phyloP scores from a whole-genome alignment of 2,888 invertebrate species.

The Drosophila emarginata region DNA sequence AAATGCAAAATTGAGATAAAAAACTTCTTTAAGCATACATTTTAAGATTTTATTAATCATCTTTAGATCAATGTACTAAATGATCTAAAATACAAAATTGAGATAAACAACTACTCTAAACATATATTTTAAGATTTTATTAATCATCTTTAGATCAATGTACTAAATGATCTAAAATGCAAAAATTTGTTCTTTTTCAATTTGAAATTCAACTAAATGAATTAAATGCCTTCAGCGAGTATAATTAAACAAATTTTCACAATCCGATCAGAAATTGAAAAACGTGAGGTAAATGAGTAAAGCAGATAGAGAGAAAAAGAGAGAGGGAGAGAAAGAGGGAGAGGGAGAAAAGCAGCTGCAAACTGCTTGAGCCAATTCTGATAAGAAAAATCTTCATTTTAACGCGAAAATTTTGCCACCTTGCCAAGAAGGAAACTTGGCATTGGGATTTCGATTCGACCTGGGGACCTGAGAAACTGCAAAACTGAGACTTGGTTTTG shows the following conservation, averaged over 20 bases:
- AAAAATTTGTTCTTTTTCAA: not conserved
- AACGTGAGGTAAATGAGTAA: slow-evolving; percentile 59
- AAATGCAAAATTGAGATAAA: too few species aligned
- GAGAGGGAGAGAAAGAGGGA: not conserved
- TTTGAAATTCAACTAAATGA: not conserved
- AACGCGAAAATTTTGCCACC: slow-evolving; percentile 75
- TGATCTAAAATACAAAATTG: too few species aligned
- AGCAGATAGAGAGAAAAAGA: not conserved
- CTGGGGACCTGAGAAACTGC: not conserved
- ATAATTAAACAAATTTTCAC: slow-evolving; percentile 46
- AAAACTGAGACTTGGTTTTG: slow-evolving; percentile 27
- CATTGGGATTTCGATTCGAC: slow-evolving; percentile 18
- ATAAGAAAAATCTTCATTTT: slow-evolving; percentile 76
- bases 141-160: not conserved
- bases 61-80: too few species aligned
- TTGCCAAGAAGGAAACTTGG: slow-evolving; percentile 40
- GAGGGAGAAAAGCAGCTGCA: slow-evolving; percentile 23
- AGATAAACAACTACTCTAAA: too few species aligned
- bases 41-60: too few species aligned
- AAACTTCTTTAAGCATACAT: too few species aligned
- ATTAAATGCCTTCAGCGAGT: slow-evolving; percentile 19
- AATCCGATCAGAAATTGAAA: slow-evolving; percentile 60
- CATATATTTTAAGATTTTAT: too few species aligned
- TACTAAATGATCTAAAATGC: not conserved
- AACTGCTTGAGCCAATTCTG: slow-evolving; percentile 37